Conservation (phyloP, 2,888 invertebrate genomes). For the Mimumesa dahlbomi region DNA sequence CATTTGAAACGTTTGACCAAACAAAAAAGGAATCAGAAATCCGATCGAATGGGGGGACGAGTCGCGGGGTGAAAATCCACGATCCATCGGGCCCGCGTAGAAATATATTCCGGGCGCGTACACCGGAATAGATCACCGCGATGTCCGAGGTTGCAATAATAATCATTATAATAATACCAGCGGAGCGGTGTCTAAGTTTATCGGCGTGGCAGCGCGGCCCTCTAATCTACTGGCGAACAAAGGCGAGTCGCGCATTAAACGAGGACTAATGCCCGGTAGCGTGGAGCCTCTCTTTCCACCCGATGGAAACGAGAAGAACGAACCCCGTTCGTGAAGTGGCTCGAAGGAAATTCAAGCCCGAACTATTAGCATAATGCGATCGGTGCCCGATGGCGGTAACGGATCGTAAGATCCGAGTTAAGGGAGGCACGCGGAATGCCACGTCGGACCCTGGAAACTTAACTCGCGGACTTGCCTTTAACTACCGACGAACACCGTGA, state of each 20-base stretch:
- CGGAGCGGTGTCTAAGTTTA: slow-evolving; percentile 24
- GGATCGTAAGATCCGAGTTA: slow-evolving; percentile 32
- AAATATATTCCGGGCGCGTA: background rate
- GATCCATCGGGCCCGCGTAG: too few relatives aligned
- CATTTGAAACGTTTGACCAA: too few relatives aligned
- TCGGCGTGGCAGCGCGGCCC: slow-evolving; percentile 31
- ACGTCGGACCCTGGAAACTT: background rate
- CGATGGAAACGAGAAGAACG: background rate
- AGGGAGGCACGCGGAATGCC: slow-evolving; percentile 17
- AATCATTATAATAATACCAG: slow-evolving; percentile 36
- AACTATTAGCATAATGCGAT: slow-evolving; percentile 42
- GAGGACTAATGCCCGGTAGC: slow-evolving; percentile 21
- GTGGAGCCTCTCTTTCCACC: background rate
- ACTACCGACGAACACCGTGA: slow-evolving; percentile 2
- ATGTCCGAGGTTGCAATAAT: slow-evolving; percentile 12
- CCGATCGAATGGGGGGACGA: too few relatives aligned
- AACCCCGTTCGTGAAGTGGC: slow-evolving; percentile 7
- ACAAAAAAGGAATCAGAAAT: too few relatives aligned
- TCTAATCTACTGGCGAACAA: slow-evolving; percentile 47
- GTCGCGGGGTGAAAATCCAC: too few relatives aligned
- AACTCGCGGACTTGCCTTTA: slow-evolving; percentile 23
- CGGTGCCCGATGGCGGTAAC: slow-evolving; percentile 32
- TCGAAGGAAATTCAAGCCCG: slow-evolving; percentile 39
- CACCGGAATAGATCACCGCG: slow-evolving; percentile 8
- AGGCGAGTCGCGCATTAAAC: slow-evolving; percentile 39